Evolutionary conservation across 2,113 vertebrate species (phyloP).

Genomic region (Tetrax tetrax): DNA sequence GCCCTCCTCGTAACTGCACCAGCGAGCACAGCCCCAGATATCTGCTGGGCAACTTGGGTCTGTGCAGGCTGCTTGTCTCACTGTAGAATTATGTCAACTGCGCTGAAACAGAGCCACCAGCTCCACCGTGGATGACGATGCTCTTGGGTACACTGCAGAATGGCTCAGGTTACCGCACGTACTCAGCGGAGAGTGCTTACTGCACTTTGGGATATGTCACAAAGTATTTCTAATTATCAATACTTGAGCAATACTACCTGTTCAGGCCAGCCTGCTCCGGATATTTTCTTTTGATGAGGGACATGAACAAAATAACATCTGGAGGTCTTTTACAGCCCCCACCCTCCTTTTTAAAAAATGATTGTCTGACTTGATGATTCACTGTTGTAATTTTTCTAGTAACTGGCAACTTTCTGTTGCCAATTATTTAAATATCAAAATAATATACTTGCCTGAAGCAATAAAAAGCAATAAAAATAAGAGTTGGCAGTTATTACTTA

Average conservation of each 20-base stretch:
- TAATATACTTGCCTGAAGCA: not conserved
- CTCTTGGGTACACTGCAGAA: not conserved
- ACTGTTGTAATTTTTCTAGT: not conserved
- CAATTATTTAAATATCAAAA: slow-evolving; percentile 47
- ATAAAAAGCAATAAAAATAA: slow-evolving; percentile 16
- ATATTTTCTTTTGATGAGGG: not conserved
- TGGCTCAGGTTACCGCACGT: not conserved
- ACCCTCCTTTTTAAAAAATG: not conserved
- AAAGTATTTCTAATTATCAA: not conserved
- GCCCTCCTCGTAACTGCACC: not conserved
- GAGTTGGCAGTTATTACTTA: not conserved
- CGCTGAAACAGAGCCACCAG: not conserved
- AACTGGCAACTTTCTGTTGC: slow-evolving; percentile 19
- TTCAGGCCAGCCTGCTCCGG: not conserved
- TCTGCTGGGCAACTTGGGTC: accelerated
- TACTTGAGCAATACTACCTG: not conserved
- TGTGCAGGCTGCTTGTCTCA: not conserved
- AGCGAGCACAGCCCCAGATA: not conserved
- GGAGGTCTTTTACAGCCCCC: not conserved
- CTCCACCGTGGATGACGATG: not conserved
- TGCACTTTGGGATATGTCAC: not conserved
- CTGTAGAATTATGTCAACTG: not conserved
- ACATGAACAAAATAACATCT: not conserved
- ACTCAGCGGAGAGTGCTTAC: not conserved
- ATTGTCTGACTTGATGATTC: not conserved